A percentile compares a stretch with the other conserved stretches of the same genome.
Evolutionary conservation across 2,113 vertebrate species (phyloP).

Genomic region (Euleptes europaea): DNA sequence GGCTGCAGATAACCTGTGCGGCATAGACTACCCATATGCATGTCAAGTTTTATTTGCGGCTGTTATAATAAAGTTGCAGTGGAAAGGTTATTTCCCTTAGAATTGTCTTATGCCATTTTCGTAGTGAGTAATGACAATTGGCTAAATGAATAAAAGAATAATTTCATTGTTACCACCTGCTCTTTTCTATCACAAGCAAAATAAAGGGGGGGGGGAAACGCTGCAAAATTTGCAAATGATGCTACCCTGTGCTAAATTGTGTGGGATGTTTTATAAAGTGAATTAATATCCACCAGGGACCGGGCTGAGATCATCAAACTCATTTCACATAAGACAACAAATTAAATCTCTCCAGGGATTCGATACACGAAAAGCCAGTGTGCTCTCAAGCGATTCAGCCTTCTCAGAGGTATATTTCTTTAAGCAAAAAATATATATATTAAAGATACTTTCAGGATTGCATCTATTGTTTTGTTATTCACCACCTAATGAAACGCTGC

Average conservation of each 20-base stretch:
- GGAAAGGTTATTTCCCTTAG: constrained; percentile 37
- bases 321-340: constrained; percentile 82
- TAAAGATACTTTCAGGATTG: constrained; percentile 64
- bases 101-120: constrained; percentile 18
- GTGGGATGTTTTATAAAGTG: constrained; percentile 75
- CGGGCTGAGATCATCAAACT: constrained; percentile 80
- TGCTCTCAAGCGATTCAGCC: constrained; percentile 55
- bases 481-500: constrained; percentile 71
- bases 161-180: constrained; percentile 34
- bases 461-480: constrained; percentile 56
- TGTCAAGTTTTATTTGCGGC: constrained; percentile 10
- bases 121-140: constrained; percentile 25
- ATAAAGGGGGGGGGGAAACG: constrained; percentile 9
- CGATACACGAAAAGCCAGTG: constrained; percentile 66
- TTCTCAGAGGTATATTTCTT: constrained; percentile 66
- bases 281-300: constrained; percentile 80
- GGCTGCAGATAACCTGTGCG: not conserved
- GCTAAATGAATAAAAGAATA: constrained; percentile 16
- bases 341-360: constrained; percentile 77
- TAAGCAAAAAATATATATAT: constrained; percentile 56
- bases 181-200: constrained; percentile 64
- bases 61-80: constrained; percentile 27
- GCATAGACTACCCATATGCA: not conserved
- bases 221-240: constrained; percentile 62
- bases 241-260: constrained; percentile 74